phyloP scores from a whole-genome alignment of 2,888 invertebrate species.

The Drosophila macrospina region DNA sequence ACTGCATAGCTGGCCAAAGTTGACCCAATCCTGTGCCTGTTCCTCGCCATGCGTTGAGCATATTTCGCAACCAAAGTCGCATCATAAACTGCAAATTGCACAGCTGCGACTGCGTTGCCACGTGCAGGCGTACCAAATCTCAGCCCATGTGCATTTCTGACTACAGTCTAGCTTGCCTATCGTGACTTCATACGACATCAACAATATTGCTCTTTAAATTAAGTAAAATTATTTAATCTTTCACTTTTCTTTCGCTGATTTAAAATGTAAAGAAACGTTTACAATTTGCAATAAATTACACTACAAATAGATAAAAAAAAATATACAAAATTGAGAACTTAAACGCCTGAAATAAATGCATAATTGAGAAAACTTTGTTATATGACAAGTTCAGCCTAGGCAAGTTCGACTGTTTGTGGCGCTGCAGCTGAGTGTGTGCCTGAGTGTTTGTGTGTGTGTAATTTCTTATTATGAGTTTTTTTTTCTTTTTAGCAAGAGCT shows the following conservation, averaged over 20 bases:
- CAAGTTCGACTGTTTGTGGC: conserved; percentile 6
- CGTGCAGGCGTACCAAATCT: conserved; percentile 71
- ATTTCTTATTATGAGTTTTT: conserved; percentile 78
- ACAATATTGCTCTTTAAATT: background rate
- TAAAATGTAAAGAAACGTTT: too few relatives aligned
- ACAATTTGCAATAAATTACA: too few relatives aligned
- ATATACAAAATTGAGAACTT: too few relatives aligned
- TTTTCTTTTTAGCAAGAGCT: conserved; percentile 33
- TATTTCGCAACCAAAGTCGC: conserved; percentile 72
- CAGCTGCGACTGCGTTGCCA: conserved; percentile 78
- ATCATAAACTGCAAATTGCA: conserved; percentile 79
- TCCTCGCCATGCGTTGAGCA: conserved; percentile 10
- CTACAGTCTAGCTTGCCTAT: background rate
- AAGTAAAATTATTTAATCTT: too few relatives aligned
- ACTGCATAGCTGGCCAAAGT: conserved; percentile 42
- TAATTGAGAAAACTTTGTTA: background rate
- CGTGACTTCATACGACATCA: background rate
- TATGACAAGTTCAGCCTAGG: background rate
- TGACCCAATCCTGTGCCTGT: conserved; percentile 64
- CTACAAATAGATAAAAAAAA: too few relatives aligned
- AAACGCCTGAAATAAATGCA: too few relatives aligned
- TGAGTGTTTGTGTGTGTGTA: conserved; percentile 45
- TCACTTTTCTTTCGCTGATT: too few relatives aligned
- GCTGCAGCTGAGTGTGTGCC: conserved; percentile 28
- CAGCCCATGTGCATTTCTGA: conserved; percentile 59